Evolutionary conservation across 2,113 vertebrate genomes (phyloP), one percentile per base, ranked within the genome.

Genomic region (Psephotus haematonotus): DNA sequence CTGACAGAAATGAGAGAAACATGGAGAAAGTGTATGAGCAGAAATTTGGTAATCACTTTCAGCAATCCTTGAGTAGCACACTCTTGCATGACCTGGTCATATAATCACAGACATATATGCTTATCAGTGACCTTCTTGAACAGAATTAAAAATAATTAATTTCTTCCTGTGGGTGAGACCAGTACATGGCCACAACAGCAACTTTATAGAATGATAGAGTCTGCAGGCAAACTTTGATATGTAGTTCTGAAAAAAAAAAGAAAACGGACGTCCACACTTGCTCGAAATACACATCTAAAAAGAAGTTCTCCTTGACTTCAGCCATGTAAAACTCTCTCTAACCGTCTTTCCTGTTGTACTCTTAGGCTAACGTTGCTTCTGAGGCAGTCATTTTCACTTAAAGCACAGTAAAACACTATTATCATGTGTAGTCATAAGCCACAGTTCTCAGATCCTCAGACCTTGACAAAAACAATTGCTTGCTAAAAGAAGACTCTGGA

Each of bases 141-240:
- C 83, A 76, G 6, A 64, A 47, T 15, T 43, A 60, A 85, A 64
- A 55, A 1, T 4, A 71, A 71, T 27, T 50, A 41, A 46, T 55
- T 69, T 68, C 2, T 71, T 78, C 13, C 74, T 79, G 19, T 55
- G 11, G 1, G 11, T 50, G 11, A 64, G 25, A 64, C 2, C 16
- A 33, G 13, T 67, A 60, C 17, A 18, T 0, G 1, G 11, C 5
- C 31, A 68, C 20, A 63, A 11, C 0, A 0, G 10, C 2, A 68
- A 35, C 79, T 93, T 71, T 68, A 28, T 46, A 11, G 7, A 74
- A 39, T 49, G 25, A 35, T 52, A 43, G 76, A 43, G 10, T 43
- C n/a, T 78, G 6, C 19, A 77, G 43, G 8, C 37, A 70, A 50
- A 59, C 27, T 47, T 46, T 78, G 6, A 6, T 12, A 24, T 39